Base-by-base conservation (phyloP, 2,888 invertebrate species). In the Pammene aurita region DNA sequence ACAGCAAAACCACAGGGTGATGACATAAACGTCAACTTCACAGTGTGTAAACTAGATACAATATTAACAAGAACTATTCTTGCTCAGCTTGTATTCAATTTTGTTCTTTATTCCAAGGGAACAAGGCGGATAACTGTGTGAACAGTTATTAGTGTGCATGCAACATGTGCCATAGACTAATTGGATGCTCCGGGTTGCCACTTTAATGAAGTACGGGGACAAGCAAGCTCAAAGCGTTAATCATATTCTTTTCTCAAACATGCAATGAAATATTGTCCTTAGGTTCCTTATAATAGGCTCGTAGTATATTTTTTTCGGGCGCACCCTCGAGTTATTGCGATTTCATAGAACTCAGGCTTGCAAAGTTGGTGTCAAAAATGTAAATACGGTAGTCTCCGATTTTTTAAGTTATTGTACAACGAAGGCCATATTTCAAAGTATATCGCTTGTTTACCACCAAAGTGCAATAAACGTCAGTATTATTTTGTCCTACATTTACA, bases 161-260 rank as follows among this genome's bases (percentile, higher is more conserved):
- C 35, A 35, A 46, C 14, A 46, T 56, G 38, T 38, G 46, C 7
- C 65, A 26, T 41, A 52, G 48, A 42, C 52, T 62, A 52, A 62
- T 62, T 62, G 11, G 41, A 26, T 4, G 38, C 38, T 11, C n/a
- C 11, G 14, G 9, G 26, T 41, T 38, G 62, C 38, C 48, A 5
- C 38, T 38, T 56, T 38, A 41, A 56, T 56, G 38, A 38, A n/a
- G 7, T 55, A 48, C 7, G 16, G 7, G 5, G 38, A 38, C 38
- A 16, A 4, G 16, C 10, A 10, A 7, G 9, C 4, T 16, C 0
- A 7, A 9, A 9, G 16, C 5, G 38, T 10, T 11, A 38, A 56
- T 26, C 26, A 7, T 44, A 46, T 46, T 46, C n/a, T 46, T n/a
- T 46, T 26, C 26, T 26, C 26, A 26, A 26, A 26, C 26, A 4